Conservation (phyloP, 1,140 invertebrate genomes). For the Panagrolaimus sp. region DNA sequence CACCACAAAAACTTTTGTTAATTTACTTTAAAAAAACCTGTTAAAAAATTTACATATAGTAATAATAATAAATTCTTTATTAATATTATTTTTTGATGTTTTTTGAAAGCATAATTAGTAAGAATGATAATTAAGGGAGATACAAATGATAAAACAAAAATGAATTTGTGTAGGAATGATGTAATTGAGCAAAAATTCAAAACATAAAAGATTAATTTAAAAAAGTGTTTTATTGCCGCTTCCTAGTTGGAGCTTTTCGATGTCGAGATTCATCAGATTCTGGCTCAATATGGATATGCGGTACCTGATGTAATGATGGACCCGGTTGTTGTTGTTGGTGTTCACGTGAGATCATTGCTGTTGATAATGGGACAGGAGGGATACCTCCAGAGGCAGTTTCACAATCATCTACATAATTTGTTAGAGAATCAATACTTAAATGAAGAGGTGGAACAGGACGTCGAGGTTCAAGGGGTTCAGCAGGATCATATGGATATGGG, state of each 20-base stretch:
- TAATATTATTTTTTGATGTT: no score
- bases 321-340: no score
- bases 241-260: constrained; percentile 14
- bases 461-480: background rate
- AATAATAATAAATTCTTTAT: no score
- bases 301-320: constrained; percentile 3
- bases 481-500: background rate
- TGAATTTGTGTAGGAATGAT: background rate
- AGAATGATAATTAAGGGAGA: no score
- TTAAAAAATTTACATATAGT: no score
- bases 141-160: no score
- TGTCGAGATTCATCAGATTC: constrained; percentile 10
- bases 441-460: constrained; percentile 19
- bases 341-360: background rate
- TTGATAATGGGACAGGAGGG: background rate
- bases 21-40: no score
- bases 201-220: background rate
- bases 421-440: constrained; percentile 23
- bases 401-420: constrained; percentile 19
- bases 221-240: constrained; percentile 18
- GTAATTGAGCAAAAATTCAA: background rate
- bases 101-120: no score
- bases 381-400: constrained; percentile 17
- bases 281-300: constrained; percentile 23
- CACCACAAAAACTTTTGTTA: no score